Evolutionary conservation across 30 jellyfish, hydroid and myxozoan genomes (phyloP), one percentile per base, ranked within the genome.

Genomic region (Pseudorhiza aurosa): DNA sequence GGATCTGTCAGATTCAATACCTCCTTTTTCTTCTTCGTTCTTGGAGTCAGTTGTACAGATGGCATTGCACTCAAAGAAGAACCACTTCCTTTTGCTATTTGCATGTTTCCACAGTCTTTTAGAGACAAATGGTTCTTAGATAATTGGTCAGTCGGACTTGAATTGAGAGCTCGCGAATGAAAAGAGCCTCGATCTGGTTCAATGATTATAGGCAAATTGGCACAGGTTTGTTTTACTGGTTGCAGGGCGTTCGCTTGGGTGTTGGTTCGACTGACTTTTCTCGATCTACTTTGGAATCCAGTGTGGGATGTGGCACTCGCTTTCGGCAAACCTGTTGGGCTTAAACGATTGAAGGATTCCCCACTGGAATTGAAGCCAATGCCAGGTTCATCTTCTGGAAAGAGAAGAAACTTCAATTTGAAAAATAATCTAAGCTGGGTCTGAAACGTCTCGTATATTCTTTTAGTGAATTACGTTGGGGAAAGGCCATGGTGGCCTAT

Each of bases 181-280:
- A 1, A n/a, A n/a, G n/a, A n/a, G n/a, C n/a, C n/a, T 6, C 49
- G 18, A 22, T 51, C 72, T 24, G 83, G 71, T 17, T 70, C 83
- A 0, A 25, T 56, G 11, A 70, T 27, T 31, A 46, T 8, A 7
- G 83, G 83, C 53, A 70, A 49, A 26, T 35, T 70, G 14, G 17
- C 11, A 51, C 30, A 44, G 8, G 37, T 71, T 11, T 33, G 58
- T n/a, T 18, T 49, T 10, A 55, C 7, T 24, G 56, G 15, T 35
- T 8, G 50, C 50, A 3, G 75, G 10, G 57, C 26, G n/a, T n/a
- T 21, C 28, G 67, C 10, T 53, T 22, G 35, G 35, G 60, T 36
- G 22, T 19, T 8, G 21, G 36, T 25, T 9, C 51, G 36, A 36
- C 68, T 70, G 69, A 49, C 47, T 56, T 33, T 49, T 57, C 83